Base-by-base conservation (phyloP, 2,797 vertebrate species). In the Rhynchotus rufescens region DNA sequence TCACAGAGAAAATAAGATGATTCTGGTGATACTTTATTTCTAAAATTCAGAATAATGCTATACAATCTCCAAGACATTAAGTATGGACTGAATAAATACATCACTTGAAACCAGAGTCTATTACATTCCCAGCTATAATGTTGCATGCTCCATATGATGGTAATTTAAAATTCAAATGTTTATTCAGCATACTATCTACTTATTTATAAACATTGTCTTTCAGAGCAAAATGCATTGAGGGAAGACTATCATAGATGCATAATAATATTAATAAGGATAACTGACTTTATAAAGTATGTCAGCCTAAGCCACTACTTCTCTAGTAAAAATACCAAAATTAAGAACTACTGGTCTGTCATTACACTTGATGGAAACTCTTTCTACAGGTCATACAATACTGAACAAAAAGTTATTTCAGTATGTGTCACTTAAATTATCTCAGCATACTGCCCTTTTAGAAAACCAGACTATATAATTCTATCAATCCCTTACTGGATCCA, bases 131-230 rank as follows among this genome's bases (percentile, higher is more conserved):
- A 92, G n/a, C 57, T 32, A 34, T 34, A 59, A 38, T 80, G 20
- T 20, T 89, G 57, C 78, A 69, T 62, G 25, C 25, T 89, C 36
- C 22, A 42, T 68, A 80, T 75, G 42, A 57, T 6, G 13, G 23
- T 34, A 78, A 65, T 85, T 80, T 45, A 62, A 78, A 90, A 74
- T n/a, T 68, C 19, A 80, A 89, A 68, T 19, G 6, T 68, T 85
- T 54, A 56, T 64, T 54, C 0, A 1, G 34, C 57, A 57, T 1
- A 2, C 5, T 8, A 54, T 44, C 54, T 28, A 36, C 22, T 66
- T 64, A 54, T 54, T 56, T 72, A 56, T 45, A 5, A 73, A 80
- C 16, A 68, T 32, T 5, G 36, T 19, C 26, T 83, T 86, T 51
- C 68, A 28, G 26, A 61, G 87, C 38, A 5, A 15, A 78, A 30